Evolutionary conservation across 2,888 invertebrate genomes (phyloP).

Genomic region (Tetragonula carbonaria): DNA sequence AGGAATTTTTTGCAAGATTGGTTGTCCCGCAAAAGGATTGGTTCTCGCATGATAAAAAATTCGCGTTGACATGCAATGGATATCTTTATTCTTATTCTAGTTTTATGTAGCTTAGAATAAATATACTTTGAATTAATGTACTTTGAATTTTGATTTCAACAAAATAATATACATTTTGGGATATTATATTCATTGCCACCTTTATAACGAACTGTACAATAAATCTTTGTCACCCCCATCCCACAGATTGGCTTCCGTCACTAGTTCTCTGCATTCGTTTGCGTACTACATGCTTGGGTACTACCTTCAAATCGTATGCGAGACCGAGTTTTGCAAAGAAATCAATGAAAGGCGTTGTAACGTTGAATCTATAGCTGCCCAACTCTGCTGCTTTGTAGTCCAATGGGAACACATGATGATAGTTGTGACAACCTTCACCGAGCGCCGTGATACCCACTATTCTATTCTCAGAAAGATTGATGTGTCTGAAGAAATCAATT

Average conservation of each 20-base stretch:
- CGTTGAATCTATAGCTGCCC: conserved; percentile 85
- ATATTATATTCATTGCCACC: conserved; percentile 11
- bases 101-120: too few species aligned
- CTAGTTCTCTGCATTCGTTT: conserved; percentile 90
- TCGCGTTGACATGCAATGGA: too few species aligned
- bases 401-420: conserved; percentile 97
- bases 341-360: conserved; percentile 86
- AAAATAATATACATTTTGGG: neutral
- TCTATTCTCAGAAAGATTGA: conserved; percentile 92
- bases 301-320: conserved; percentile 94
- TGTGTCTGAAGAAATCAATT: conserved; percentile 85
- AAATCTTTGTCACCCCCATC: conserved; percentile 85
- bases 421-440: conserved; percentile 97
- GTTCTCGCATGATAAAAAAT: too few species aligned
- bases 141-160: too few species aligned
- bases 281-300: conserved; percentile 88
- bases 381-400: conserved; percentile 96
- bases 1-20: too few species aligned
- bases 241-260: conserved; percentile 90
- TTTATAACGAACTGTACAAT: conserved; percentile 38
- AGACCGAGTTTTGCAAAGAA: conserved; percentile 92
- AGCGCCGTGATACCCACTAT: conserved; percentile 89
- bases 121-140: too few species aligned
- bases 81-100: too few species aligned
- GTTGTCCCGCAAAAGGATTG: too few species aligned